These are phyloP conservation scores for Sphenopsis melanotis DNA, from an alignment of 2,797 vertebrate species.

Conservation along the genomic window DNA sequence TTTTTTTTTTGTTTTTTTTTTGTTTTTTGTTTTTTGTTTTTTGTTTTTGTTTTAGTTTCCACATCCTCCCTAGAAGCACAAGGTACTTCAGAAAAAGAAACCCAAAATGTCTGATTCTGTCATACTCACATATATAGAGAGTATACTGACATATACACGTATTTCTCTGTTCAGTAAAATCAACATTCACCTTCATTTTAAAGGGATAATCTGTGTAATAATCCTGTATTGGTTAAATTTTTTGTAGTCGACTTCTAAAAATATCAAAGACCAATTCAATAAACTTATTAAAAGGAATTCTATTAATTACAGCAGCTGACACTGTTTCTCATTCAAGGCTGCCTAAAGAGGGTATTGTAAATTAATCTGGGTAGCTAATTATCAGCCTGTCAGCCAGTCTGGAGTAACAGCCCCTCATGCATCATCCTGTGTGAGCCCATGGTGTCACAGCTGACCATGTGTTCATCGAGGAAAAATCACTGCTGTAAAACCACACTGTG, in stretches of 20 bases:
- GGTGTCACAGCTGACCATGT: not conserved
- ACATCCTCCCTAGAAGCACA: rapidly evolving
- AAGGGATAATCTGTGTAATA: not conserved
- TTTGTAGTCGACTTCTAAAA: not conserved
- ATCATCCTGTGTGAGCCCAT: not conserved
- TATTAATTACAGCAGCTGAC: not conserved
- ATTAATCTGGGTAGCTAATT: not conserved
- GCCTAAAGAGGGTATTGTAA: not conserved
- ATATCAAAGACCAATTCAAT: not conserved
- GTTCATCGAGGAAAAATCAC: not conserved
- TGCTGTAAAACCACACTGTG: not conserved
- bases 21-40: no score
- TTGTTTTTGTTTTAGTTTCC: not conserved
- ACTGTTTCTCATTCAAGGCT: not conserved
- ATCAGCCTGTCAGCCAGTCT: not conserved
- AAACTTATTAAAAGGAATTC: not conserved
- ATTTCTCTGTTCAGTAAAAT: not conserved
- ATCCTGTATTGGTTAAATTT: not conserved
- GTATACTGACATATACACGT: not conserved
- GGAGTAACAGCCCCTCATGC: not conserved
- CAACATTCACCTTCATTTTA: not conserved
- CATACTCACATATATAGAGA: not conserved
- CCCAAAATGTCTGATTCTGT: not conserved
- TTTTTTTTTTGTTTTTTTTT: not conserved
- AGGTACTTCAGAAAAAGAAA: not conserved